A percentile compares a stretch with the other conserved stretches of the same genome.
These are phyloP conservation scores for Drosophila atripex DNA, from an alignment of 2,888 invertebrate genomes.

Conservation along the genomic window DNA sequence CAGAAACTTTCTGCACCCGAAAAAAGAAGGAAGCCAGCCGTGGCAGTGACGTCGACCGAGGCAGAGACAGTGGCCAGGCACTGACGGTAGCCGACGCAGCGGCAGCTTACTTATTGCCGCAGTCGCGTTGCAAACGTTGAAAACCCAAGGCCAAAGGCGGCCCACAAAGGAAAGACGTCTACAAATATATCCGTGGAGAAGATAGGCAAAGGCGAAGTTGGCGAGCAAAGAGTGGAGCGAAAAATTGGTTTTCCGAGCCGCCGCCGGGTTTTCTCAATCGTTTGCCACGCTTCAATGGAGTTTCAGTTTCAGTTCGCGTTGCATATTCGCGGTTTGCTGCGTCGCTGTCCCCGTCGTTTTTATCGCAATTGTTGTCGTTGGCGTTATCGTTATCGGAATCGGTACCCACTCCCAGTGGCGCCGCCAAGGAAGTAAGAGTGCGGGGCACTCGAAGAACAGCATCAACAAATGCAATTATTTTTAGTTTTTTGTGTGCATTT, in stretches of 20 bases:
- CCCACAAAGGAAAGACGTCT: constrained; percentile 8
- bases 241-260: constrained; percentile 26
- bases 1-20: constrained; percentile 3
- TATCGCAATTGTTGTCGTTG: constrained; percentile 44
- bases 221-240: constrained; percentile 22
- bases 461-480: constrained; percentile 3
- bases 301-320: constrained; percentile 64
- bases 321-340: constrained; percentile 34
- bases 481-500: constrained; percentile 22
- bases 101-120: constrained; percentile 13
- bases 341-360: constrained; percentile 34
- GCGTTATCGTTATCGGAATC: constrained; percentile 32
- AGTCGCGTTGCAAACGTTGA: constrained; percentile 11
- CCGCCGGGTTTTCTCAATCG: constrained; percentile 26
- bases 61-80: background rate
- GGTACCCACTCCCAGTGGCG: constrained; percentile 21
- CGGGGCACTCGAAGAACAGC: background rate
- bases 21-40: background rate
- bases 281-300: constrained; percentile 82
- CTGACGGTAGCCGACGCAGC: constrained; percentile 1
- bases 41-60: background rate
- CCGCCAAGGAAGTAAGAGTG: constrained; percentile 20
- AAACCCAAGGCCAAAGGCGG: constrained; percentile 12
- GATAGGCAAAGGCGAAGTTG: constrained; percentile 8
- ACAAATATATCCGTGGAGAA: constrained; percentile 12